Conservation (phyloP, 1,140 invertebrate genomes). For the Tribolium castaneum region DNA sequence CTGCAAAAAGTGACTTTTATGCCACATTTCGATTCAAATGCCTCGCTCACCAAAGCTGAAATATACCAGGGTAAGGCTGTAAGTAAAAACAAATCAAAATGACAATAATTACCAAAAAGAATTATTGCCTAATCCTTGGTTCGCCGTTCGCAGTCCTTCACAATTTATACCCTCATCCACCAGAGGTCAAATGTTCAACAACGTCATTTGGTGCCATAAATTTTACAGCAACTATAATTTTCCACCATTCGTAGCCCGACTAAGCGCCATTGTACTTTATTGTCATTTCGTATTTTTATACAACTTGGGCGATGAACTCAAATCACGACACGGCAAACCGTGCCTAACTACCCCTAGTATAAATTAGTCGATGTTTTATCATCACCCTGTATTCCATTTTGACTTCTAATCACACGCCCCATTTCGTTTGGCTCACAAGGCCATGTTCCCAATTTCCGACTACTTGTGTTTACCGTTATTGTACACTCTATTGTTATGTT, state of each 20-base stretch:
- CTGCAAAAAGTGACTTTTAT: conserved; percentile 20
- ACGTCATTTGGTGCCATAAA: conserved; percentile 23
- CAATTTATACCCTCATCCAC: conserved; percentile 17
- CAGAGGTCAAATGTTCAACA: conserved; percentile 27
- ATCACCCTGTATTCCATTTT: not conserved
- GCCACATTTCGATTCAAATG: conserved; percentile 24
- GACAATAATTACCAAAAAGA: conserved; percentile 26
- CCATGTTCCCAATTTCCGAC: not conserved
- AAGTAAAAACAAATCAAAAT: conserved; percentile 32
- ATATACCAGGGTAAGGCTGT: conserved; percentile 43
- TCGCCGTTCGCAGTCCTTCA: not conserved
- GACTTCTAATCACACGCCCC: not conserved
- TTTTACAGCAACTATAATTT: conserved; percentile 29
- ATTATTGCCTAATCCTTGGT: conserved; percentile 6
- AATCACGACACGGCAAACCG: not conserved
- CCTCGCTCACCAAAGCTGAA: conserved; percentile 46
- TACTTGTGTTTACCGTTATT: conserved; percentile 11
- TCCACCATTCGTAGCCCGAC: conserved; percentile 15
- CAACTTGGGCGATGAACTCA: not conserved
- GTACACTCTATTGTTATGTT: conserved; percentile 3
- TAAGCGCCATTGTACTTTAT: conserved; percentile 15
- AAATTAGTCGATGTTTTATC: not conserved
- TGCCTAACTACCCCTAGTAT: not conserved
- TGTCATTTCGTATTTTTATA: conserved; percentile 2
- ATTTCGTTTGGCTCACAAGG: not conserved